A percentile compares a stretch with the other conserved stretches of the same genome.
Conservation (phyloP, 2,888 invertebrate genomes). For the Dasysyrphus tricinctus region DNA sequence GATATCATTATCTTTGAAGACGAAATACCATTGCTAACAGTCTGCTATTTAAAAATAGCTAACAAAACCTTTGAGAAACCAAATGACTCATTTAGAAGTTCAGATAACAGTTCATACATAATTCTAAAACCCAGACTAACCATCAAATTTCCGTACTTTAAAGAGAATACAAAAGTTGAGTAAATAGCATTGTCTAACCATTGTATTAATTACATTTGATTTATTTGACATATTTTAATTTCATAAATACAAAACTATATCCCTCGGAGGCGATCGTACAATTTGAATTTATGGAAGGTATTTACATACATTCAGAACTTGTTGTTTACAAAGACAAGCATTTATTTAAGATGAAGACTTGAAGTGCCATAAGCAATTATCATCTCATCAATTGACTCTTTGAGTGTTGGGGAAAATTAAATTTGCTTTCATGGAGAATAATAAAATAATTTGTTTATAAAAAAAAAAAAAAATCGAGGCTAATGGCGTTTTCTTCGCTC, state of each 20-base stretch:
- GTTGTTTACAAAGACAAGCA: background rate
- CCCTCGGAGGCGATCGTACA: no score
- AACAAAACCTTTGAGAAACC: no score
- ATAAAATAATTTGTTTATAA: constrained; percentile 35
- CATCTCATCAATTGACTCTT: constrained; percentile 40
- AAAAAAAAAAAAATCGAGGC: constrained; percentile 10
- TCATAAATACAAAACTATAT: no score
- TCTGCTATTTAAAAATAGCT: no score
- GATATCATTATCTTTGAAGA: no score
- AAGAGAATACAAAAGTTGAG: background rate
- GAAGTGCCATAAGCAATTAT: constrained; percentile 42
- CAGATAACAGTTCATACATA: no score
- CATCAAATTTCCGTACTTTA: no score
- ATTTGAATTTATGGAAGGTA: background rate
- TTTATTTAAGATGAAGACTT: background rate
- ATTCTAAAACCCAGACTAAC: no score
- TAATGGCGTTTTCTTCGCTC: constrained; percentile 36
- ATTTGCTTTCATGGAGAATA: constrained; percentile 28
- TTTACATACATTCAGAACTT: background rate
- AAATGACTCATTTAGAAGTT: no score
- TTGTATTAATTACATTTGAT: background rate
- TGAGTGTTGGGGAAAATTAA: constrained; percentile 3
- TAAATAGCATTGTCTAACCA: background rate
- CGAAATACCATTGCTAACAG: no score
- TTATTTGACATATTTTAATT: background rate